These are phyloP conservation scores for Heterotis niloticus DNA, from an alignment of 2,113 vertebrate species.

Conservation along the genomic window DNA sequence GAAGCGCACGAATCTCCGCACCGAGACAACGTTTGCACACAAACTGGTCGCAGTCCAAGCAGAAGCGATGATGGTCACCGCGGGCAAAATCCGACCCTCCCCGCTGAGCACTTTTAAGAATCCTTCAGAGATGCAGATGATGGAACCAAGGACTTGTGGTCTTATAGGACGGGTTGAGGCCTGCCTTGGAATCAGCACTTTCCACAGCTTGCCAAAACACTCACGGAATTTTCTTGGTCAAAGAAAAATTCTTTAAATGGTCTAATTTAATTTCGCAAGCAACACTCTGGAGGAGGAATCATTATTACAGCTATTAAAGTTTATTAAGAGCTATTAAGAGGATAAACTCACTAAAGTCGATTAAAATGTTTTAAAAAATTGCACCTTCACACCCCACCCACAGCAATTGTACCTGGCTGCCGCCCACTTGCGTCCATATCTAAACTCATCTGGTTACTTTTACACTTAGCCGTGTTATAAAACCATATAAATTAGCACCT, in stretches of 20 bases:
- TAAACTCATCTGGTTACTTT: too few species aligned
- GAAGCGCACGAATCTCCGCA: background rate
- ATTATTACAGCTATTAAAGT: background rate
- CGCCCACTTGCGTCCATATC: background rate
- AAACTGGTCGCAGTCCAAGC: background rate
- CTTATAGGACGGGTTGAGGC: constrained; percentile 13
- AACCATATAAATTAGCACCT: too few species aligned
- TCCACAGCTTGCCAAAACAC: constrained; percentile 9
- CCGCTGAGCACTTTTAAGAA: background rate
- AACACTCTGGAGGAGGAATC: background rate
- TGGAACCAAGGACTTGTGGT: background rate
- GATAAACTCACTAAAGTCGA: background rate
- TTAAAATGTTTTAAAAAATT: background rate
- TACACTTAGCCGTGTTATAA: too few species aligned
- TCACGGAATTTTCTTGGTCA: constrained; percentile 14
- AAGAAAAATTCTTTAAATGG: background rate
- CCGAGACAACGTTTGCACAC: background rate
- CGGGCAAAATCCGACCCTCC: background rate
- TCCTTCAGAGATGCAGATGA: constrained; percentile 3
- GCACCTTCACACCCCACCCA: background rate
- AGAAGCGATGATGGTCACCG: background rate
- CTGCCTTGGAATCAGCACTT: constrained; percentile 1
- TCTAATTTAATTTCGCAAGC: constrained; percentile 3
- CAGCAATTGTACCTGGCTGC: background rate
- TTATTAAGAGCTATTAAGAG: constrained; percentile 5